Base-by-base conservation (phyloP, 2,113 vertebrate species). In the Argyrosomus japonicus region DNA sequence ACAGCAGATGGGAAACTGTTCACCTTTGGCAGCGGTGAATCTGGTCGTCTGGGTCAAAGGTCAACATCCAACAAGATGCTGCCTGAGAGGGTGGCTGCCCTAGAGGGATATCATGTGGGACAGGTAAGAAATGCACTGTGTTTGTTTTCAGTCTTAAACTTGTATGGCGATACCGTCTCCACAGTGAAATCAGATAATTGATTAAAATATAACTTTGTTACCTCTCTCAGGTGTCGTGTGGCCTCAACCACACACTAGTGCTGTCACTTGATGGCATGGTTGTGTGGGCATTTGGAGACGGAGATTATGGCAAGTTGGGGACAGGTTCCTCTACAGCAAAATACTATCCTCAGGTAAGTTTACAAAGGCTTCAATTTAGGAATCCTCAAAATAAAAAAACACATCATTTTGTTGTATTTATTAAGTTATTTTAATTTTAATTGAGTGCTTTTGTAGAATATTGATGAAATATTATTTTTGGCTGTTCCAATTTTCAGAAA, bases 31-130 rank as follows among this genome's bases (percentile, higher is more conserved):
- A 95, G 95, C 23, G 95, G 95, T 32, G 95, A 96, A 84, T 96
- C 95, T 19, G 95, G 95, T 7, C 95, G 96, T 15, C 91, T 96
- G 80, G 95, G 96, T 86, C 95, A 94, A 71, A 92, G 95, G 82
- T 96, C 95, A 23, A 96, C 95, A 23, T 96, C 95, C 43, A 96
- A 96, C 87, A 96, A 96, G 91, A 95, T 95, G 95, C 75, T 95
- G 19, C 96, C 96, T 23, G 96, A 96, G 77, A 93, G 94, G 68
- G 96, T 96, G 29, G 90, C 94, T 45, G 95, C 95, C 1, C 88
- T 96, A 0, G 95, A 96, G 84, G 94, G 94, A 21, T 94, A 94
- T 77, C 94, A 94, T 70, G 92, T 96, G 15, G 94, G 94, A 68
- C 95, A 96, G 93, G 93, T 94, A 54, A 74, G 54, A 60, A 67